phyloP scores from a whole-genome alignment of 2,888 invertebrate genomes.

The Hoplodrina blanda region DNA sequence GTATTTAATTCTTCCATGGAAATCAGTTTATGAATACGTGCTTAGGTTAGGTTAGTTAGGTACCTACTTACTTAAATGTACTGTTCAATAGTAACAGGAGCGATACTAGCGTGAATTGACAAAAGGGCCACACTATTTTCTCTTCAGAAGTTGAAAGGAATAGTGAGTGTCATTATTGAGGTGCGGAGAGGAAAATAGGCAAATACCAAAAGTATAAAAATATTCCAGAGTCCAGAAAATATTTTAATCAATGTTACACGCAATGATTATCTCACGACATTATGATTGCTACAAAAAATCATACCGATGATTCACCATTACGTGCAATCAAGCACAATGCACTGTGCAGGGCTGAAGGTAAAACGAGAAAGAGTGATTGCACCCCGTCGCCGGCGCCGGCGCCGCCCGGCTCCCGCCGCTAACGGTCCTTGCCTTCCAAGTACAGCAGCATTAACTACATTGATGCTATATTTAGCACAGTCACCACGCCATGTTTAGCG shows the following conservation, averaged over 20 bases:
- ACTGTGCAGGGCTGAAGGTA: slow-evolving; percentile 45
- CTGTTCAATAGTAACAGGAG: not conserved
- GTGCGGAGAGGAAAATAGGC: not conserved
- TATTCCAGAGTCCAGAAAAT: slow-evolving; percentile 2
- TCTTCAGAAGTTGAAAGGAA: not conserved
- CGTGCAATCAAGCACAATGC: slow-evolving; percentile 51
- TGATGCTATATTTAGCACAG: slow-evolving; percentile 78
- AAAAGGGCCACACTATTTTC: not conserved
- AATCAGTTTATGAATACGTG: too few relatives aligned
- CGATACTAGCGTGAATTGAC: not conserved
- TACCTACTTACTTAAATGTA: too few relatives aligned
- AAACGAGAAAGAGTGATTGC: slow-evolving; percentile 76
- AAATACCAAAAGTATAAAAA: not conserved
- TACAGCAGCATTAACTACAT: slow-evolving; percentile 77
- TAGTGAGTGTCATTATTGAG: too few relatives aligned
- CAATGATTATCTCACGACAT: slow-evolving; percentile 30
- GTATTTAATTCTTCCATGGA: too few relatives aligned
- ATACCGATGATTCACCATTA: slow-evolving; percentile 57
- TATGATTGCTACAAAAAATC: slow-evolving; percentile 51
- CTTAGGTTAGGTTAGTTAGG: too few relatives aligned
- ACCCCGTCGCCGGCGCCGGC: slow-evolving; percentile 67
- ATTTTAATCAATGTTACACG: slow-evolving; percentile 14
- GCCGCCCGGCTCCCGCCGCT: slow-evolving; percentile 77
- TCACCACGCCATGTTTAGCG: slow-evolving; percentile 59
- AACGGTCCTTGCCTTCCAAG: slow-evolving; percentile 83